Base-by-base conservation (phyloP, 1,140 invertebrate species). In the Tribolium castaneum region DNA sequence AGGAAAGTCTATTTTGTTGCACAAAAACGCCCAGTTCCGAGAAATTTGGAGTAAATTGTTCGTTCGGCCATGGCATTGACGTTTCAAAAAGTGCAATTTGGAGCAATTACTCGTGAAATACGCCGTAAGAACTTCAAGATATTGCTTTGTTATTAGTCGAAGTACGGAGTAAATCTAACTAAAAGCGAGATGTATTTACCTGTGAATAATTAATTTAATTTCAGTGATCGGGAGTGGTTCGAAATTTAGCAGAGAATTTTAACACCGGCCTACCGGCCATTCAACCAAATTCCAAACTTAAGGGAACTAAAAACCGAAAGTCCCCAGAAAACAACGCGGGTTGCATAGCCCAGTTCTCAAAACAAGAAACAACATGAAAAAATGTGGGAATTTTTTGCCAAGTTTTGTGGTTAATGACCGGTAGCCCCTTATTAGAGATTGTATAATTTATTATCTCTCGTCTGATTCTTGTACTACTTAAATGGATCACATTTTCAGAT, bases 211-310 rank as follows among this genome's bases (percentile, higher is more conserved):
- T 66, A 12, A 66, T 66, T 66, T 66, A 66, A 66, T 35, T 34
- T 66, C 59, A 19, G 13, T 72, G 16, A 25, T 50, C 70, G 70
- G 70, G 70, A 72, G 70, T 72, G 70, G 70, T 72, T 50, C 19
- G 19, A 52, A 73, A 72, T 72, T 72, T 71, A 51, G 72, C 51
- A 75, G 34, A 35, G 52, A 75, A 56, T 75, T 75, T 70, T 72
- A 51, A 56, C 45, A 59, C 72, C 50, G 52, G 72, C 54, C 25
- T 59, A 56, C 30, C 72, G 72, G 49, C 50, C 51, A 75, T 75
- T 75, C 72, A 52, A 73, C 72, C 71, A 73, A 34, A 56, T 59
- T 22, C 72, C n/a, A 54, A 54, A 72, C 70, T 72, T 72, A 59
- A 59, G 5, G 49, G 19, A 50, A 45, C 45, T 19, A 49, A 73